A percentile compares a stretch with the other conserved stretches of the same genome.
These are phyloP conservation scores for Poecilia velifera DNA, from an alignment of 2,797 vertebrate genomes.

Conservation along the genomic window DNA sequence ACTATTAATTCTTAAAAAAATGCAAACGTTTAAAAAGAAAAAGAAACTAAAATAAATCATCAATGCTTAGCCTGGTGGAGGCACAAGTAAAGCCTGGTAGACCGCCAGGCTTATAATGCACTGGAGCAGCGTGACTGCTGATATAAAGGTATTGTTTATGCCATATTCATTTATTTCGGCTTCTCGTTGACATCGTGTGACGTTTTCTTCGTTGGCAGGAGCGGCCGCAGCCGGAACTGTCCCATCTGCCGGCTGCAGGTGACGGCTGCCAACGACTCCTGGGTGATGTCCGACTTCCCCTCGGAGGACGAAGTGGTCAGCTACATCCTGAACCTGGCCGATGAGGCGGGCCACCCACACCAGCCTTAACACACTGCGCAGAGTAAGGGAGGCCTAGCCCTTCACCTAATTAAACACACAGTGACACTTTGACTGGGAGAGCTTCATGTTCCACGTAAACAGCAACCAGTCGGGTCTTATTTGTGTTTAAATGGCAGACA, in stretches of 20 bases:
- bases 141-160: not conserved
- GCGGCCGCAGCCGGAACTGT: constrained; percentile 93
- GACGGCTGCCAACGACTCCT: constrained; percentile 92
- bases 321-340: constrained; percentile 96
- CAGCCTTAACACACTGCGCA: constrained; percentile 80
- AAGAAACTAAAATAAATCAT: no score
- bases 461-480: constrained; percentile 11
- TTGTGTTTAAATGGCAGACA: not conserved
- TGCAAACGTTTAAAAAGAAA: no score
- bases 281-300: constrained; percentile 96
- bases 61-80: no score
- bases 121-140: no score
- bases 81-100: no score
- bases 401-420: constrained; percentile 28
- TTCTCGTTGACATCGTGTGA: not conserved
- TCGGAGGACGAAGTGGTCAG: constrained; percentile 94
- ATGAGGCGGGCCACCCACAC: constrained; percentile 94
- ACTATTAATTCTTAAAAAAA: no score
- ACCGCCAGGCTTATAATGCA: no score
- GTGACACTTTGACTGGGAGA: constrained; percentile 31
- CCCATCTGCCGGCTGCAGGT: constrained; percentile 96
- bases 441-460: not conserved
- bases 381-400: not conserved
- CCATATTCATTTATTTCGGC: not conserved
- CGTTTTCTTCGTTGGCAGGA: constrained; percentile 79